Conservation (phyloP, 1,140 invertebrate genomes). For the Eulimnadia texana region DNA sequence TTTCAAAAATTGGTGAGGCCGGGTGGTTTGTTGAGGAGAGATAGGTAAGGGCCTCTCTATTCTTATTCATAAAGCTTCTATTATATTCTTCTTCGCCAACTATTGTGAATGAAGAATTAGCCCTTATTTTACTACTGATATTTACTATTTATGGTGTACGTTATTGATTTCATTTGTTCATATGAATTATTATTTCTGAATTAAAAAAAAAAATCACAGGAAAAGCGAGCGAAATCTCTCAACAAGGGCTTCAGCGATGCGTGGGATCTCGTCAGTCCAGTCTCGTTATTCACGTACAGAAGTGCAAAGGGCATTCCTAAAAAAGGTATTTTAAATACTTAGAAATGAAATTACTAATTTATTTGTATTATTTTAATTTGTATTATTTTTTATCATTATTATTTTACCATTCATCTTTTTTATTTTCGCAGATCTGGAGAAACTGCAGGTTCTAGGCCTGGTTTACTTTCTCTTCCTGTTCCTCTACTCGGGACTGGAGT, state of each 20-base stretch:
- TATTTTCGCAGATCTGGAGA: slow-evolving; percentile 38
- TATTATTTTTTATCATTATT: slow-evolving; percentile 11
- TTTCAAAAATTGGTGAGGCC: no score
- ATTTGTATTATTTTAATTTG: slow-evolving; percentile 11
- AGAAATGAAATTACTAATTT: not conserved
- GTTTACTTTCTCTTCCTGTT: slow-evolving; percentile 94
- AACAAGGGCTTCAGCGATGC: slow-evolving; percentile 50
- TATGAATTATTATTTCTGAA: slow-evolving; percentile 7
- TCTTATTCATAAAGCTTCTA: no score
- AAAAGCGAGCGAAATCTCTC: slow-evolving; percentile 47
- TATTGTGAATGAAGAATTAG: no score
- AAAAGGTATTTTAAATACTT: slow-evolving; percentile 24
- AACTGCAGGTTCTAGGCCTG: slow-evolving; percentile 56
- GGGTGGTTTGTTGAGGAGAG: no score
- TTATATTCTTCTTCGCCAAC: no score
- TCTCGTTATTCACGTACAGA: slow-evolving; percentile 45
- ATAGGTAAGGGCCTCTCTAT: no score
- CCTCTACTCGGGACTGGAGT: slow-evolving; percentile 92
- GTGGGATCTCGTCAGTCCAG: slow-evolving; percentile 54
- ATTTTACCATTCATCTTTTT: not conserved
- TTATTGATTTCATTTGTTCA: slow-evolving; percentile 2
- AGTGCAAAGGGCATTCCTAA: slow-evolving; percentile 29
- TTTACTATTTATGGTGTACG: no score
- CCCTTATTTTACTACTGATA: no score
- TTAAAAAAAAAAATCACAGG: slow-evolving; percentile 35